phyloP scores from a whole-genome alignment of 2,888 invertebrate species.

The Zygaena filipendulae region DNA sequence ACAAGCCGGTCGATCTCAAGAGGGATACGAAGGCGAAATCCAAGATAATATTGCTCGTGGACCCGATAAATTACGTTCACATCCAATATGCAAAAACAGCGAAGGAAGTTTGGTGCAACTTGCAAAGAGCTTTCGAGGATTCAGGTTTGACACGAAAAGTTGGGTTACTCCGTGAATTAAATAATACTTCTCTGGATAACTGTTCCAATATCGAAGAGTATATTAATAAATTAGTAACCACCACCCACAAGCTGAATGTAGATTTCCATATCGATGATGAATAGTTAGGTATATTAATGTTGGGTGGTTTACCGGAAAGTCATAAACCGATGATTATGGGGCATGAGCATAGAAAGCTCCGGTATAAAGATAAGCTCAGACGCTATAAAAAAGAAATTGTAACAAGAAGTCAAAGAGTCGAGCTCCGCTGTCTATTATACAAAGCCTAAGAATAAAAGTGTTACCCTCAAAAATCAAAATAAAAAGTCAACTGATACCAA shows the following conservation, averaged over 20 bases:
- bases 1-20: constrained; percentile 2
- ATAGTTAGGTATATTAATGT: constrained; percentile 16
- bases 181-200: constrained; percentile 12
- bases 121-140: constrained; percentile 16
- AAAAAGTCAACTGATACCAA: constrained; percentile 5
- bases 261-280: constrained; percentile 17
- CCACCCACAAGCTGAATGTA: constrained; percentile 18
- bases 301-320: constrained; percentile 16
- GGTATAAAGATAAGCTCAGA: constrained; percentile 14
- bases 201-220: constrained; percentile 16
- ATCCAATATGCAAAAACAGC: constrained; percentile 13
- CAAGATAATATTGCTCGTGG: constrained; percentile 13
- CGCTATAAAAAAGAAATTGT: constrained; percentile 12
- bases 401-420: constrained; percentile 12
- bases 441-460: no score
- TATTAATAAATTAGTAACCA: constrained; percentile 14
- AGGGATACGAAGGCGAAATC: constrained; percentile 12
- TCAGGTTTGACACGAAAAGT: constrained; percentile 14
- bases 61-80: constrained; percentile 16
- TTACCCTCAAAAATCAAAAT: constrained; percentile 1
- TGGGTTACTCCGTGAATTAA: constrained; percentile 15
- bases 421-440: constrained; percentile 4
- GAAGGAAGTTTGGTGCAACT: constrained; percentile 13
- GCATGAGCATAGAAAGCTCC: constrained; percentile 11
- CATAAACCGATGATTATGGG: constrained; percentile 17